Conservation (phyloP, 2,113 vertebrate genomes). For the rat (Rattus norvegicus) region GRCr8 NC_086020.1:71251501-71252000, state of each 20-base stretch:
- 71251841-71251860: background rate
- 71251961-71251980: no score
- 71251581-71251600: background rate
- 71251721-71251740: no score
- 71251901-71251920: background rate
- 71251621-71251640: no score
- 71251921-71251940: background rate
- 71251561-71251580: background rate
- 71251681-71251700: no score
- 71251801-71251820: no score
- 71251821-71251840: background rate
- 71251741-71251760: no score
- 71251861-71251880: background rate
- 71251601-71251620: background rate
- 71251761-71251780: no score
- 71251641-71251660: background rate
- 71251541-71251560: background rate
- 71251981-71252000: no score
- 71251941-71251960: background rate
- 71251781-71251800: no score
- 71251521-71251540: background rate
- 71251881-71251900: background rate
- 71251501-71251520: background rate
- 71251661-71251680: background rate
- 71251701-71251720: background rate